Base-by-base conservation (phyloP, 2,797 vertebrate genomes). In the Rhinophrynus dorsalis region DNA sequence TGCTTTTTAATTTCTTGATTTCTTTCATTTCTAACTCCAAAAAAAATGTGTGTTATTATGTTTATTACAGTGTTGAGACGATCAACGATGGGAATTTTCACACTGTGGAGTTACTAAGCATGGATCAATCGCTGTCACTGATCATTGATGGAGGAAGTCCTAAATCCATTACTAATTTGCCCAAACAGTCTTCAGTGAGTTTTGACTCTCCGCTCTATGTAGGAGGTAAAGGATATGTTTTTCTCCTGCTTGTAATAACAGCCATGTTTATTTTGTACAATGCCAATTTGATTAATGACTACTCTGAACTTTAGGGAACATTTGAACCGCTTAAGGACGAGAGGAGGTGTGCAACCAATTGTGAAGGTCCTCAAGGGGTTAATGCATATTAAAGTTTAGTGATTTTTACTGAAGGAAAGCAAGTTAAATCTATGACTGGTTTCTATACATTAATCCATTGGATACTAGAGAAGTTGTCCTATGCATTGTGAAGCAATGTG, bases 11-110 rank as follows among this genome's bases (percentile, higher is more conserved):
- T n/a, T n/a, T n/a, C n/a, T n/a, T n/a, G n/a, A n/a, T n/a, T n/a
- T n/a, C n/a, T n/a, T n/a, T n/a, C n/a, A n/a, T n/a, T n/a, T n/a
- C n/a, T n/a, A n/a, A n/a, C n/a, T n/a, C n/a, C n/a, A n/a, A n/a
- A n/a, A n/a, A n/a, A n/a, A n/a, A n/a, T n/a, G n/a, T n/a, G n/a
- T n/a, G n/a, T n/a, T n/a, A n/a, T n/a, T n/a, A 70, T 24, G 71
- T 80, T 76, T 76, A 18, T 84, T 83, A 24, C 77, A 98, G 97
- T 7, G 94, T 95, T 80, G 97, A 99, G 89, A 99, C 96, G 0
- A 95, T 99, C 82, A 99, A 98, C 60, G 97, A 99, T 76, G 97
- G 97, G 2, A 94, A 91, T 76, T 99, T 99, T 78, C 97, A 99
- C 55, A 90, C 93, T 6, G 94, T 99, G 82, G 96, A 99, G 80